A percentile compares a stretch with the other conserved stretches of the same genome.
Conservation (phyloP, 1,140 invertebrate species). For the Polypedilum vanderplanki region DNA sequence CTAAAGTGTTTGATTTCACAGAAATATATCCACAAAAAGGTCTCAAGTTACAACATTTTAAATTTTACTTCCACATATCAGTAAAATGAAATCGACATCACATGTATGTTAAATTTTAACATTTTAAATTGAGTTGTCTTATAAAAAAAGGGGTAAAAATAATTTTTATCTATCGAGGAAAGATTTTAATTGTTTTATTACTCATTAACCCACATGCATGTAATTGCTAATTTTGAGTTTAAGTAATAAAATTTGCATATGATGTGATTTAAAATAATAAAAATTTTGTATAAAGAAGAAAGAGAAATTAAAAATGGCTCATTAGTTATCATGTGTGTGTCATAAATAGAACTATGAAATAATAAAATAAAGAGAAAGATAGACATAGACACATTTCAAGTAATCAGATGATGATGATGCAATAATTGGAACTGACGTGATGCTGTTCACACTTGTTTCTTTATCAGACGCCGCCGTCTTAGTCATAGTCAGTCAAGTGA, state of each 20-base stretch:
- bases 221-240: background rate
- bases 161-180: background rate
- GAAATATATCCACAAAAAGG: background rate
- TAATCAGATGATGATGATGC: constrained; percentile 5
- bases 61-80: background rate
- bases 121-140: background rate
- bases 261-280: background rate
- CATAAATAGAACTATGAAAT: background rate
- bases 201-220: background rate
- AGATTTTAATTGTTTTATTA: constrained; percentile 6
- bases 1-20: background rate
- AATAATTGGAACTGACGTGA: constrained; percentile 23
- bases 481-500: background rate
- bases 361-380: background rate
- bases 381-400: background rate
- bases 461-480: background rate
- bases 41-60: background rate
- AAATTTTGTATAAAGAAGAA: background rate
- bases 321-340: background rate
- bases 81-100: background rate
- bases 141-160: background rate
- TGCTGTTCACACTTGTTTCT: background rate
- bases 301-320: background rate
- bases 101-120: background rate
- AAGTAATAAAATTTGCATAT: background rate